Evolutionary conservation across 2,888 invertebrate genomes (phyloP).

Genomic region (Euzophera pinguis): DNA sequence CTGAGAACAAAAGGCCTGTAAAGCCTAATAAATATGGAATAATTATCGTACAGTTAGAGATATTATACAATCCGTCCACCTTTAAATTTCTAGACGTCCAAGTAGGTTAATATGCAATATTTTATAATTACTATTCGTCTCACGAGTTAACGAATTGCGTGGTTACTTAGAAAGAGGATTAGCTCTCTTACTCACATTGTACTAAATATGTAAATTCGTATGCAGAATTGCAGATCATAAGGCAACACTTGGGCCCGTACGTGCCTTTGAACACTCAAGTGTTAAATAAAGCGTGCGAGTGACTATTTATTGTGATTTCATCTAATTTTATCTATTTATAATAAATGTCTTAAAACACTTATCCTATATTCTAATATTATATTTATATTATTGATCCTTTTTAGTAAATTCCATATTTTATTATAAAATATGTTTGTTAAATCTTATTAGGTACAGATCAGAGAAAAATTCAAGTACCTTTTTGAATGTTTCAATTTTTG

Average conservation of each 20-base stretch:
- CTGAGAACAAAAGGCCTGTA: too few relatives aligned
- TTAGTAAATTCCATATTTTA: too few relatives aligned
- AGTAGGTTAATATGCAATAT: slow-evolving; percentile 43
- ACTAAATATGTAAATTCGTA: slow-evolving; percentile 43
- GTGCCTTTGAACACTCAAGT: slow-evolving; percentile 18
- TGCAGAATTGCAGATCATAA: slow-evolving; percentile 38
- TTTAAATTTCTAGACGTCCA: slow-evolving; percentile 37
- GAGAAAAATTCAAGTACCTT: too few relatives aligned
- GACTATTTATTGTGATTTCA: neutral
- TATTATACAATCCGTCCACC: neutral
- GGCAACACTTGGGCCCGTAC: slow-evolving; percentile 23
- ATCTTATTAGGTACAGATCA: too few relatives aligned
- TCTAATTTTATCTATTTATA: neutral
- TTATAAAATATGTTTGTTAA: too few relatives aligned
- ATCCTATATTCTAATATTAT: too few relatives aligned
- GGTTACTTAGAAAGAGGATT: slow-evolving; percentile 41
- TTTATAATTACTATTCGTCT: slow-evolving; percentile 42
- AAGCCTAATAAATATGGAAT: too few relatives aligned
- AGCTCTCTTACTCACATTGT: slow-evolving; percentile 28
- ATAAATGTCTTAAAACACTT: too few relatives aligned
- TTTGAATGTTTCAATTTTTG: too few relatives aligned
- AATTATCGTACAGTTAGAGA: too few relatives aligned
- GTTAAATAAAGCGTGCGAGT: neutral
- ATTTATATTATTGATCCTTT: too few relatives aligned
- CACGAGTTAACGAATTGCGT: slow-evolving; percentile 30